These are phyloP conservation scores for Apostichopus parvimensis DNA, from an alignment of 35 echinoderm and acorn worm genomes.

Conservation along the genomic window DNA sequence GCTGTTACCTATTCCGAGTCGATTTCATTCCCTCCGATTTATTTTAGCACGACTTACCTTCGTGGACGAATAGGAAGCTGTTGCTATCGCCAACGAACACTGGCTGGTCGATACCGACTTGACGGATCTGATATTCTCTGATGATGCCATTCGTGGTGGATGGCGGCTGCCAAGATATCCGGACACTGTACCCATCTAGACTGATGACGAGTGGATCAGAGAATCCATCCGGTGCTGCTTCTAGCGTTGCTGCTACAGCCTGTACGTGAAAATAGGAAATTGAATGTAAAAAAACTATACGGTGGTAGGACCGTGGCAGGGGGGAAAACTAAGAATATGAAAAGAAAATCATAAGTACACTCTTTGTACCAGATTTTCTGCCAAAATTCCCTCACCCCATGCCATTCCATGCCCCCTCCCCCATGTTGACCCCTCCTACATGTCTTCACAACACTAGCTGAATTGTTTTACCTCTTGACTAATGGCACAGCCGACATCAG, in stretches of 20 bases:
- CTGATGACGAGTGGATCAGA: slow-evolving; percentile 63
- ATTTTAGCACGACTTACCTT: slow-evolving; percentile 53
- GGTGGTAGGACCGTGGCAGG: too few species aligned
- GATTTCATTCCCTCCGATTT: not conserved
- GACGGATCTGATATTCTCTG: slow-evolving; percentile 66
- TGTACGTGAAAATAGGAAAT: not conserved
- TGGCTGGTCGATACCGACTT: slow-evolving; percentile 50
- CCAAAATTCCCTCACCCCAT: too few species aligned
- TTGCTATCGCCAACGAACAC: slow-evolving; percentile 65
- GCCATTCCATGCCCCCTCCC: not conserved
- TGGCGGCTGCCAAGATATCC: slow-evolving; percentile 76
- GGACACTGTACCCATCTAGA: slow-evolving; percentile 61
- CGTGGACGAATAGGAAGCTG: slow-evolving; percentile 68
- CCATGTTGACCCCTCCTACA: not conserved
- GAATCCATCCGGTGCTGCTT: slow-evolving; percentile 79
- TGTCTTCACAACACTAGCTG: not conserved
- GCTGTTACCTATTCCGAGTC: not conserved
- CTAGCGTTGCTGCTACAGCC: slow-evolving; percentile 83
- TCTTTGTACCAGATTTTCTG: too few species aligned
- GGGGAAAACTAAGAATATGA: not conserved
- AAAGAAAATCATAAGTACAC: not conserved
- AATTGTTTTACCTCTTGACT: slow-evolving; percentile 63
- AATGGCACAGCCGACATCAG: slow-evolving; percentile 76
- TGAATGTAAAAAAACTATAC: too few species aligned
- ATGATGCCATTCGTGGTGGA: slow-evolving; percentile 92